Conservation (phyloP, 2,797 vertebrate species). For the Gymnothorax javanicus region DNA sequence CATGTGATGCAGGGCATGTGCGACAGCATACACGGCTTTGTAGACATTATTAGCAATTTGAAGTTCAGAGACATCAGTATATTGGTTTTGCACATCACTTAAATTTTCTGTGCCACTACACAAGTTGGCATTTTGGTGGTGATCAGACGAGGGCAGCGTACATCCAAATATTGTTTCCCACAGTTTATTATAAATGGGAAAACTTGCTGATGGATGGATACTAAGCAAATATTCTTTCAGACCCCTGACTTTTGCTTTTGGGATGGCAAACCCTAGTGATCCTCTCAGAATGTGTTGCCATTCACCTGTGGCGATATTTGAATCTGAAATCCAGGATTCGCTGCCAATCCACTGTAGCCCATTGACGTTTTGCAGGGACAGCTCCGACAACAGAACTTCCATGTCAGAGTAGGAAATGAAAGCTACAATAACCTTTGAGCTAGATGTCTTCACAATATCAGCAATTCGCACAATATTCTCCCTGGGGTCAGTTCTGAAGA, state of each 20-base stretch:
- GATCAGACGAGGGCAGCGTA: constrained; percentile 3
- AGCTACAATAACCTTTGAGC: constrained; percentile 38
- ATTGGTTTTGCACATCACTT: constrained; percentile 30
- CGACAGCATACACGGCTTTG: constrained; percentile 37
- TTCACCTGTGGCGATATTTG: constrained; percentile 30
- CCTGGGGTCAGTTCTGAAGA: constrained; percentile 30
- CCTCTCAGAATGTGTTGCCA: constrained; percentile 35
- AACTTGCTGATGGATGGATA: constrained; percentile 31
- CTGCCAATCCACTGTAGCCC: constrained; percentile 42
- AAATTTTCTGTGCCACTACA: constrained; percentile 31
- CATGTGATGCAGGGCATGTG: constrained; percentile 30
- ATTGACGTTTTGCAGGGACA: constrained; percentile 29
- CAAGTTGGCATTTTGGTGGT: not conserved
- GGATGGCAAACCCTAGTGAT: constrained; percentile 45
- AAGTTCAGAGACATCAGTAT: constrained; percentile 35
- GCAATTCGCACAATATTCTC: constrained; percentile 27
- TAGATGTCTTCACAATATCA: constrained; percentile 35
- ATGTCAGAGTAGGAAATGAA: constrained; percentile 32
- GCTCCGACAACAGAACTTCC: constrained; percentile 33
- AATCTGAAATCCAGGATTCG: constrained; percentile 39
- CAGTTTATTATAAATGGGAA: constrained; percentile 36
- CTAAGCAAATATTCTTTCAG: constrained; percentile 39
- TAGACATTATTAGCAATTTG: constrained; percentile 41
- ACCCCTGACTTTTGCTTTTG: constrained; percentile 39
- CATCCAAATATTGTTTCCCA: constrained; percentile 43